These are phyloP conservation scores for Bombylius discolor DNA, from an alignment of 2,888 invertebrate species.

Conservation along the genomic window DNA sequence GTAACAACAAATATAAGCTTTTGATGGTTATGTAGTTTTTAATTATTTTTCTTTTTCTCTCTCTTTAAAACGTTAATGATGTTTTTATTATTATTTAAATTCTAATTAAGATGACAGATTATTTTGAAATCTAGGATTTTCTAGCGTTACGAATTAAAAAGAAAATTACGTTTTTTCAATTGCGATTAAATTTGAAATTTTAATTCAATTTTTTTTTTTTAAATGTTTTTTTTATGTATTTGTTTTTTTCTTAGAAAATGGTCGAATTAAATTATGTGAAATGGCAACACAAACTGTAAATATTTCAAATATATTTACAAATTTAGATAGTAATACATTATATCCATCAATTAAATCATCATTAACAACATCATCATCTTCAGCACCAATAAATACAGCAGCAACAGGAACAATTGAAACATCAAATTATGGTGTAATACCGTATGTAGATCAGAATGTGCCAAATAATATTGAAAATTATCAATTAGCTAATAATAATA, in stretches of 20 bases:
- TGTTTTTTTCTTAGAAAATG: conserved; percentile 19
- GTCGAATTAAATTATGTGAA: conserved; percentile 31
- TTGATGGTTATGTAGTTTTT: no score
- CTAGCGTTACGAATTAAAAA: no score
- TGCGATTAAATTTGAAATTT: no score
- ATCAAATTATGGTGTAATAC: conserved; percentile 28
- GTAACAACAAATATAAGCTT: no score
- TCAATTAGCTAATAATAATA: conserved; percentile 33
- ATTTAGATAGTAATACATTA: conserved; percentile 22
- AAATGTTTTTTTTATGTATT: conserved; percentile 4
- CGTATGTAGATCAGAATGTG: conserved; percentile 36
- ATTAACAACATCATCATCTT: not conserved
- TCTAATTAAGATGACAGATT: no score
- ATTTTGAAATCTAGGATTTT: no score
- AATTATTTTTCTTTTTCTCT: no score
- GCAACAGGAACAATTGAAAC: not conserved
- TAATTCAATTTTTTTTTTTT: not conserved
- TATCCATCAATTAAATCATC: conserved; percentile 4
- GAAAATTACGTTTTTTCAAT: no score
- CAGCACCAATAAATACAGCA: no score
- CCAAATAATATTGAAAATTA: conserved; percentile 25
- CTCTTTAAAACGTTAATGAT: no score
- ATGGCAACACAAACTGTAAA: conserved; percentile 37
- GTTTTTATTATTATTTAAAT: no score
- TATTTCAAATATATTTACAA: conserved; percentile 32